phyloP scores from a whole-genome alignment of 2,113 vertebrate genomes.

The Corynorhinus townsendii region DNA sequence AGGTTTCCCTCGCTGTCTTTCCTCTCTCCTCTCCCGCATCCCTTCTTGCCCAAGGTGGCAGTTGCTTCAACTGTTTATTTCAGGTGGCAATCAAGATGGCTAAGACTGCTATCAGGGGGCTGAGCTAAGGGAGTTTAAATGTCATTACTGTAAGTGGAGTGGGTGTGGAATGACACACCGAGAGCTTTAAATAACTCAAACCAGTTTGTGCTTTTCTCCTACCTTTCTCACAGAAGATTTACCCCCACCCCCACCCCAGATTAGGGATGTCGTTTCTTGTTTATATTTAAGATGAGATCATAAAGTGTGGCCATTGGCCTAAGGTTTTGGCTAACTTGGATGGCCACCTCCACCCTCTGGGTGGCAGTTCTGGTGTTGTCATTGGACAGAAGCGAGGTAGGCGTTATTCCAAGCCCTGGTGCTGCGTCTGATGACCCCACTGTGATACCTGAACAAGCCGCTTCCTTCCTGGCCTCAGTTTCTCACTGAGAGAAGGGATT shows the following conservation, averaged over 20 bases:
- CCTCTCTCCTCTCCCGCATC: background rate
- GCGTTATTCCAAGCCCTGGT: background rate
- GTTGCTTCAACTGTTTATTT: constrained; percentile 34
- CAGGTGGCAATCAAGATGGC: constrained; percentile 25
- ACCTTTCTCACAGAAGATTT: background rate
- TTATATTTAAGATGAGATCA: background rate
- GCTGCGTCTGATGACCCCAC: background rate
- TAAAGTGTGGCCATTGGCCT: background rate
- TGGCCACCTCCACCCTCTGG: background rate
- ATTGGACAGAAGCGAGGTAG: background rate
- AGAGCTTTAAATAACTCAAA: constrained; percentile 28
- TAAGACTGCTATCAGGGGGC: constrained; percentile 15
- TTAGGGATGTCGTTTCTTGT: background rate
- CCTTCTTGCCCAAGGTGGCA: background rate
- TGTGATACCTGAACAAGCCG: background rate
- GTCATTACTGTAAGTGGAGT: constrained; percentile 12
- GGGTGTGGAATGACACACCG: background rate
- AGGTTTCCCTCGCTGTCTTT: background rate
- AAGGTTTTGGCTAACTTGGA: background rate
- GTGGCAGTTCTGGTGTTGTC: background rate
- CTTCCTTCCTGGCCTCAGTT: background rate
- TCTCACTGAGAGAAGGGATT: background rate
- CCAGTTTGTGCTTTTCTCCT: background rate
- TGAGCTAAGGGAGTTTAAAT: background rate
- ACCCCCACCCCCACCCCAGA: background rate